Conservation (phyloP, 2,113 vertebrate genomes). For the Silurus asotus region DNA sequence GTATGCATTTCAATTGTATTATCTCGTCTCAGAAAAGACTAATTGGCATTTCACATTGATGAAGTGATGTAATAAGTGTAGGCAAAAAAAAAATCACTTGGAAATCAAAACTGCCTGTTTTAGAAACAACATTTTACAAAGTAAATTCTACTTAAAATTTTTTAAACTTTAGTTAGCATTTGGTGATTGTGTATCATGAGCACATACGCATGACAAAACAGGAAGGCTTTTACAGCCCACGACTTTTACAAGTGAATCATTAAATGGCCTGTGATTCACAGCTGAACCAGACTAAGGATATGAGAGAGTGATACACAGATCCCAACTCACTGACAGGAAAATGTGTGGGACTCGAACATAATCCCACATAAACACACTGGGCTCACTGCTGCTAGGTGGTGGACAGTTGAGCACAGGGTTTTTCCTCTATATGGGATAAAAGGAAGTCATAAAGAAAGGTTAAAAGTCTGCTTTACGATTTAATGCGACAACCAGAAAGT, state of each 20-base stretch:
- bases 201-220: not conserved
- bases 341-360: too few relatives aligned
- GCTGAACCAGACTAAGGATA: conserved; percentile 7
- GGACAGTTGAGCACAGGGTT: not conserved
- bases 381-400: not conserved
- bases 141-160: not conserved
- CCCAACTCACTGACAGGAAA: not conserved
- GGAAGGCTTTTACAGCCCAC: not conserved
- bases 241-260: conserved; percentile 21
- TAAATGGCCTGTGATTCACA: conserved; percentile 12
- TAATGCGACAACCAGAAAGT: conserved; percentile 39
- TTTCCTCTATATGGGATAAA: conserved; percentile 17
- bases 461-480: conserved; percentile 49
- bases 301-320: not conserved
- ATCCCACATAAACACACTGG: conserved; percentile 19
- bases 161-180: not conserved
- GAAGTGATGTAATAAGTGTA: not conserved
- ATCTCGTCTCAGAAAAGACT: not conserved
- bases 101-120: not conserved
- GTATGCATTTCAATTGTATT: not conserved
- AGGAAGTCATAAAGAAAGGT: conserved; percentile 43
- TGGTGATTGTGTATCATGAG: not conserved
- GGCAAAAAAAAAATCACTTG: not conserved
- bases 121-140: not conserved
- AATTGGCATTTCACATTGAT: not conserved